Evolutionary conservation across 2,888 invertebrate species (phyloP), one percentile per base, ranked within the genome.

Genomic region (Trichogramma dendrolimi): DNA sequence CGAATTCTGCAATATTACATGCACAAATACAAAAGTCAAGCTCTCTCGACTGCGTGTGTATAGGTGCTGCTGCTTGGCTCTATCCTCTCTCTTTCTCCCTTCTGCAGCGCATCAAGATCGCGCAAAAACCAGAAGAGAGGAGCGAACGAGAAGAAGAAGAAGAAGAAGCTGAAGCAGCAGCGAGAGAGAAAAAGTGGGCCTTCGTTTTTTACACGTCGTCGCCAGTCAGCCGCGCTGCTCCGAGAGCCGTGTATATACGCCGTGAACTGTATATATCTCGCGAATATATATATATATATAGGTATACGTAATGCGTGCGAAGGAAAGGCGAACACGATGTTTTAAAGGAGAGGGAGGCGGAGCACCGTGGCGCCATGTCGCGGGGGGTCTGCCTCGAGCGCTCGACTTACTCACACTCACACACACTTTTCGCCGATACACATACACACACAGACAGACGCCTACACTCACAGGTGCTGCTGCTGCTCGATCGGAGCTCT

Each of bases 351-450:
- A 62, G 76, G 75, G 71, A 72, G 78, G 78, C 78, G 79, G 78
- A 75, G 79, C 77, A 76, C 73, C 69, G 71, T 78, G 79, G 78
- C 79, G 79, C 79, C 79, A 77, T 78, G 72, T 78, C 78, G 77
- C 77, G 77, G 79, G 78, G 79, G 79, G 79, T 78, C 79, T 72
- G 10, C 47, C 47, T 11, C 47, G 5, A 10, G 7, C 10, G 7
- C 47, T n/a, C 47, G 60, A 58, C 57, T 49, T 59, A 60, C 49
- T 60, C 61, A 39, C 50, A 54, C 58, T 53, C 39, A 49, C 46
- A 48, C 59, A 67, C 65, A 70, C 69, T 71, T 73, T 73, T 73
- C 62, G 67, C 70, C 70, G 72, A 27, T 27, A 27, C 27, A 27
- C 27, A 14, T 2, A 14, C 14, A 14, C 14, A 27, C 27, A 27